Evolutionary conservation across 2,113 vertebrate species (phyloP), one percentile per base, ranked within the genome.

Genomic region (Oplegnathus fasciatus): DNA sequence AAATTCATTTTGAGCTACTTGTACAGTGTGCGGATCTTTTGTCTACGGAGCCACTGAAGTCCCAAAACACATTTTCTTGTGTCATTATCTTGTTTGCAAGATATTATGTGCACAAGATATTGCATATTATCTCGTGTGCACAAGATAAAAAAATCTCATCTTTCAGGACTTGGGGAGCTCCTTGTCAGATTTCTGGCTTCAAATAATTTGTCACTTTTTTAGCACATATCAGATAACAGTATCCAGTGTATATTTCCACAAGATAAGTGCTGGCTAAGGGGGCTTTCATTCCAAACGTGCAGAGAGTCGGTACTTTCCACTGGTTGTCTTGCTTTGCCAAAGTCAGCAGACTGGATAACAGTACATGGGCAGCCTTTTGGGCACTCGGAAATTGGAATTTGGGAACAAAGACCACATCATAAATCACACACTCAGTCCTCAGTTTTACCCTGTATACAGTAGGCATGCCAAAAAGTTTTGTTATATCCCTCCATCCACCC

Each of bases 301-400:
- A 79, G 9, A 55, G 67, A 80, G 54, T 74, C 42, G 68, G 67
- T 89, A 84, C 78, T 88, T 89, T 91, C 85, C 85, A 85, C 62
- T 22, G 10, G 28, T 48, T 42, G 52, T 50, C 67, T 42, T 26
- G 20, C 76, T 60, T 42, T 68, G 89, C 86, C 89, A 93, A 91
- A 89, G 73, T 87, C 86, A 90, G 76, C 86, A 92, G 34, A 71
- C 74, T 79, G 80, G 62, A 78, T 78, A 57, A n/a, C 37, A 68
- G 40, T 42, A 67, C 66, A 69, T 32, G 70, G 73, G 60, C 46
- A 22, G 68, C 50, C 50, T 77, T 73, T 74, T 18, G 20, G 48
- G 55, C 54, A 62, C 37, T 50, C 71, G 68, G 78, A 79, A 74
- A 80, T 50, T 78, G 46, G 65, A 73, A 75, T 75, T 72, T 72